Percentiles rank a stretch among this genome's conserved stretches.
Conservation (phyloP, 2,888 invertebrate species). For the Netelia melanura region DNA sequence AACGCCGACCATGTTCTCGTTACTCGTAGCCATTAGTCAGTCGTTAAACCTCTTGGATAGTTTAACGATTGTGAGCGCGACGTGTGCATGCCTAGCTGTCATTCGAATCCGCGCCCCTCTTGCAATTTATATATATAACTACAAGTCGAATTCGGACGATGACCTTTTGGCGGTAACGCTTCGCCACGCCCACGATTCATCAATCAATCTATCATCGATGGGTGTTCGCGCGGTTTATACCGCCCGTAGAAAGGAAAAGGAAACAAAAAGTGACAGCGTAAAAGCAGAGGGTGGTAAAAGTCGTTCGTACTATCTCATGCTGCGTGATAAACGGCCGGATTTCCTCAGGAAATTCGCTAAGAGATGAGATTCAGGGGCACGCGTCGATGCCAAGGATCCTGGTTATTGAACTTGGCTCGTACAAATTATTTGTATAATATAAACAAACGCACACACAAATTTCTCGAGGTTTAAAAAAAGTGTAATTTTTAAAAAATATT, state of each 20-base stretch:
- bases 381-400: not conserved
- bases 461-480: not conserved
- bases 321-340: conserved; percentile 18
- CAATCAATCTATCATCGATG: conserved; percentile 64
- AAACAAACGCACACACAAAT: too few species aligned
- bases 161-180: conserved; percentile 47
- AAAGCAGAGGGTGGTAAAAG: not conserved
- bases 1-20: conserved; percentile 63
- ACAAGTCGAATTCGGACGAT: conserved; percentile 49
- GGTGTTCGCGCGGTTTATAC: conserved; percentile 18
- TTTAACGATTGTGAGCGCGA: conserved; percentile 63
- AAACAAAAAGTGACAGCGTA: conserved; percentile 22
- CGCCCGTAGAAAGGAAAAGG: not conserved
- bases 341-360: conserved; percentile 5
- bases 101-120: conserved; percentile 1
- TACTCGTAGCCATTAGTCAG: conserved; percentile 66
- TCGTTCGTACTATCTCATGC: conserved; percentile 6
- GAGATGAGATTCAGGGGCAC: not conserved
- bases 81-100: conserved; percentile 54
- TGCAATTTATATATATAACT: not conserved
- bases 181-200: conserved; percentile 63
- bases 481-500: not conserved
- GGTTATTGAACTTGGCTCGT: not conserved
- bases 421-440: not conserved
- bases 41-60: conserved; percentile 70